Evolutionary conservation across 2,888 invertebrate species (phyloP).

Genomic region (Troides oblongomaculatus): DNA sequence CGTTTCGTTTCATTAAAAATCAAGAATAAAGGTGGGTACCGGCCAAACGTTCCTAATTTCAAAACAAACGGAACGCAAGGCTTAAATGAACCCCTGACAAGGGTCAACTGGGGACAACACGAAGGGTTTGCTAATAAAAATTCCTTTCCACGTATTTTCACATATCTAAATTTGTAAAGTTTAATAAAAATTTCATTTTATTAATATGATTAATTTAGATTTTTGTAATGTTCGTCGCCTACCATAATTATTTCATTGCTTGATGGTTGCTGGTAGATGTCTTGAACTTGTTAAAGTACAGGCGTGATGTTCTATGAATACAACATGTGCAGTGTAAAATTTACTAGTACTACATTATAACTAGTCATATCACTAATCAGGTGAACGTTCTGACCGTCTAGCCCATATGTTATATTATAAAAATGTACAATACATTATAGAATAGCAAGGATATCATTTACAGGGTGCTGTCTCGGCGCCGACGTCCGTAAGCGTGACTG

Average conservation of each 20-base stretch:
- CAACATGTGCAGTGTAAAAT: no score
- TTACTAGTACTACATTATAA: no score
- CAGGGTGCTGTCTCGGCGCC: conserved; percentile 32
- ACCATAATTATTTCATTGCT: no score
- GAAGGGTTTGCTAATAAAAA: conserved; percentile 42
- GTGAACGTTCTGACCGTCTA: no score
- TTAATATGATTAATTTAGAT: background rate
- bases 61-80: conserved; percentile 6
- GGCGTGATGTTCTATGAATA: no score
- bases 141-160: conserved; percentile 41
- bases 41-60: conserved; percentile 4
- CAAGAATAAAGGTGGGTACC: background rate
- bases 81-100: conserved; percentile 25
- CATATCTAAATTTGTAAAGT: conserved; percentile 5
- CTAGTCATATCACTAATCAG: no score
- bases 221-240: no score
- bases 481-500: conserved; percentile 40
- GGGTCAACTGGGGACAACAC: conserved; percentile 30
- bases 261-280: no score
- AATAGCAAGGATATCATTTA: conserved; percentile 24
- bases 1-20: background rate
- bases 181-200: background rate
- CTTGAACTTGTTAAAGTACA: no score
- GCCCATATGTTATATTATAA: background rate
- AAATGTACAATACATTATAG: background rate